Evolutionary conservation across 1,140 invertebrate species (phyloP).

Genomic region (Bacillus rossius): DNA sequence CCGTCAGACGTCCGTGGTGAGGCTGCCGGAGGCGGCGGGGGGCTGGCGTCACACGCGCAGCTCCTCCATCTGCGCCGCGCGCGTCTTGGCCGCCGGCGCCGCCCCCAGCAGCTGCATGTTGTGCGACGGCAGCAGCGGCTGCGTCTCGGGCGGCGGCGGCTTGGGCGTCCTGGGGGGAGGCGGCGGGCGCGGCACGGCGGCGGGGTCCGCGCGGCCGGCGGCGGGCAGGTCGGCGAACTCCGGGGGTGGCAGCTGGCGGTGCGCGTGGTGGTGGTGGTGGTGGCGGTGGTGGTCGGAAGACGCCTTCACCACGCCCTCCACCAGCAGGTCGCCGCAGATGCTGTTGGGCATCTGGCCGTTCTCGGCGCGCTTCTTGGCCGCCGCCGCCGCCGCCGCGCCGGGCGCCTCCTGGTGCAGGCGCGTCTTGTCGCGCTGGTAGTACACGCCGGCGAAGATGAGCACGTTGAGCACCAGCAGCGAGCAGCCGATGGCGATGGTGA

Average conservation of each 20-base stretch:
- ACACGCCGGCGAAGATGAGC: constrained; percentile 89
- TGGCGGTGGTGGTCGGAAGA: constrained; percentile 32
- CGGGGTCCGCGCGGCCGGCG: constrained; percentile 45
- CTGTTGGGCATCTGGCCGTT: constrained; percentile 81
- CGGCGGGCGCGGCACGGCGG: constrained; percentile 53
- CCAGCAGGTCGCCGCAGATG: constrained; percentile 71
- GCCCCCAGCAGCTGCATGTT: constrained; percentile 6
- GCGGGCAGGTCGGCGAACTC: constrained; percentile 68
- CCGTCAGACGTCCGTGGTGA: constrained; percentile 12
- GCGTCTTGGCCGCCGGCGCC: constrained; percentile 8
- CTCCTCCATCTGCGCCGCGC: constrained; percentile 8
- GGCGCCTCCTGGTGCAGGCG: constrained; percentile 43
- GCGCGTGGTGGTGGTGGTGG: constrained; percentile 62
- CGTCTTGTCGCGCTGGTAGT: constrained; percentile 86
- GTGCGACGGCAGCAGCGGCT: constrained; percentile 10
- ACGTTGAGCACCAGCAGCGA: constrained; percentile 86
- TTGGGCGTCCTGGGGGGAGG: constrained; percentile 26
- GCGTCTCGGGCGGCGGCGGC: constrained; percentile 9
- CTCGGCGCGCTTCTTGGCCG: constrained; percentile 64
- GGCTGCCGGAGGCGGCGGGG: neutral
- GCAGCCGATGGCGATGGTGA: constrained; percentile 93
- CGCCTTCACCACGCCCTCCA: constrained; percentile 46
- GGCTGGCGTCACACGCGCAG: constrained; percentile 11
- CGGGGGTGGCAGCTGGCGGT: constrained; percentile 70
- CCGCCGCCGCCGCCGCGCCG: constrained; percentile 34